A percentile compares a stretch with the other conserved stretches of the same genome.
phyloP scores from a whole-genome alignment of 2,797 vertebrate genomes.

The Coregonus ussuriensis region DNA sequence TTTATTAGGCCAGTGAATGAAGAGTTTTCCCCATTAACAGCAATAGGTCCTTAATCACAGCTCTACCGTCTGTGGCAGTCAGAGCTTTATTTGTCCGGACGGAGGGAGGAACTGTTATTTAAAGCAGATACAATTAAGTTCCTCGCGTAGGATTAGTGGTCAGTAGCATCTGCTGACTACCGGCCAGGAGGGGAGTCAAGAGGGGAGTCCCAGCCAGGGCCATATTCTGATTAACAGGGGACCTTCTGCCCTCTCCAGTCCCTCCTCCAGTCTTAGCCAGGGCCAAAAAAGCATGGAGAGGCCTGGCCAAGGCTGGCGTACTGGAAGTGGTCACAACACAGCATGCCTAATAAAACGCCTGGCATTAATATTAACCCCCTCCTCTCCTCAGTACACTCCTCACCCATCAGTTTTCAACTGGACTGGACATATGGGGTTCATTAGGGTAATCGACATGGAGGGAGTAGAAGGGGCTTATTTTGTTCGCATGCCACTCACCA shows the following conservation, averaged over 20 bases:
- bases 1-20: slow-evolving; percentile 75
- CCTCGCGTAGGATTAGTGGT: slow-evolving; percentile 65
- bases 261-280: neutral
- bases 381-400: neutral
- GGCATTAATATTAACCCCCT: slow-evolving; percentile 29
- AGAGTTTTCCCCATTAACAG: slow-evolving; percentile 61
- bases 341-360: slow-evolving; percentile 38
- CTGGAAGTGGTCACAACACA: slow-evolving; percentile 13
- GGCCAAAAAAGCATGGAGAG: neutral
- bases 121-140: slow-evolving; percentile 75
- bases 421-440: slow-evolving; percentile 49
- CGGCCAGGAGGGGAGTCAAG: neutral
- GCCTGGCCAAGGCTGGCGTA: neutral
- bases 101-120: slow-evolving; percentile 67
- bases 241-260: slow-evolving; percentile 46
- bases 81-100: slow-evolving; percentile 13
- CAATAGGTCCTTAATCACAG: slow-evolving; percentile 70
- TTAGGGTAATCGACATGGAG: slow-evolving; percentile 54
- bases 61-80: slow-evolving; percentile 66
- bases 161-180: slow-evolving; percentile 48
- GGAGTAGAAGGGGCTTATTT: neutral
- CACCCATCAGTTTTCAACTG: slow-evolving; percentile 34
- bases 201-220: slow-evolving; percentile 52
- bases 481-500: neutral
- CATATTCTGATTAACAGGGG: slow-evolving; percentile 75